phyloP scores from a whole-genome alignment of 2,113 vertebrate genomes.

The Amazona vittata region DNA sequence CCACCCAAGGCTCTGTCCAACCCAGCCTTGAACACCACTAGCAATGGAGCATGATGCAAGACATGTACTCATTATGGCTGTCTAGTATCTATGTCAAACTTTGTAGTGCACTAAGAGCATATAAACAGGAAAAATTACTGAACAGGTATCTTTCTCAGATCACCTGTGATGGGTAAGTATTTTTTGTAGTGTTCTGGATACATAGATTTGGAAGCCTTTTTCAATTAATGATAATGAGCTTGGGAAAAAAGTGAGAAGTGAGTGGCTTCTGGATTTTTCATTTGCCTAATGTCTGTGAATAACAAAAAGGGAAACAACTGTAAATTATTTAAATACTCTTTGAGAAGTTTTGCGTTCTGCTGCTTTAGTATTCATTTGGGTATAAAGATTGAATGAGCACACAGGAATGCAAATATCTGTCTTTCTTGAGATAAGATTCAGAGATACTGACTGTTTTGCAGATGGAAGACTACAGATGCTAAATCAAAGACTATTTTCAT shows the following conservation, averaged over 20 bases:
- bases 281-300: not conserved
- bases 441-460: not conserved
- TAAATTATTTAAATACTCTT: not conserved
- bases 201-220: not conserved
- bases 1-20: too few species aligned
- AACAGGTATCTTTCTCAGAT: not conserved
- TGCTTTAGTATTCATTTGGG: not conserved
- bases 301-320: not conserved
- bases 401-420: not conserved
- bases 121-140: not conserved
- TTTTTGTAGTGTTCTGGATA: not conserved
- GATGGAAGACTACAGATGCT: not conserved
- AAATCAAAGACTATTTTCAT: not conserved
- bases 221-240: not conserved
- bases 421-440: not conserved
- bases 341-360: not conserved
- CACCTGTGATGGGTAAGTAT: not conserved
- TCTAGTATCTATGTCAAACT: not conserved
- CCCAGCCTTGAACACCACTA: too few species aligned
- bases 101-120: not conserved
- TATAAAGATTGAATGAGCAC: not conserved
- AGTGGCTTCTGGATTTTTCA: not conserved
- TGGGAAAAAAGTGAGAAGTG: not conserved
- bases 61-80: not conserved
- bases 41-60: not conserved